Conservation (phyloP, 64 coral and sea anemone species). For the Dendronephthya gigantea region DNA sequence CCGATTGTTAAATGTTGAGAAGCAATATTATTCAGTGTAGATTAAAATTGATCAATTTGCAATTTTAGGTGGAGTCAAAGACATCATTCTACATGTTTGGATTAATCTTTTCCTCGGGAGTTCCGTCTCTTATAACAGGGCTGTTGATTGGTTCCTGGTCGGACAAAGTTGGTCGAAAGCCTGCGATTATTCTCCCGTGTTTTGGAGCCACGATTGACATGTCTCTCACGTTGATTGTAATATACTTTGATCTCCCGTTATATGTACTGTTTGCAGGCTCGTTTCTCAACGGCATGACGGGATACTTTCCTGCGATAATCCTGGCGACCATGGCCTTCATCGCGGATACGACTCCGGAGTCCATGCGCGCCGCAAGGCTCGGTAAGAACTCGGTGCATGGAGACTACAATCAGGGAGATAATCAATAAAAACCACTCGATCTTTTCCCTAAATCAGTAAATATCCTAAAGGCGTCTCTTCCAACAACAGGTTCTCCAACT, state of each 20-base stretch:
- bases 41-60: too few species aligned
- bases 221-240: conserved; percentile 46
- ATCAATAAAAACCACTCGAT: too few species aligned
- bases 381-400: conserved; percentile 24
- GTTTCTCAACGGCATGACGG: conserved; percentile 63
- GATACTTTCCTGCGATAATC: conserved; percentile 60
- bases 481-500: too few species aligned
- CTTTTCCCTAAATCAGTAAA: too few species aligned
- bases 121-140: conserved; percentile 58
- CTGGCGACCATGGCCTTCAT: conserved; percentile 72
- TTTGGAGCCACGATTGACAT: conserved; percentile 66
- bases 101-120: conserved; percentile 27
- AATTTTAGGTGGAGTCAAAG: not conserved
- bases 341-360: conserved; percentile 51
- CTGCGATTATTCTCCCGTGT: conserved; percentile 45
- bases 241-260: conserved; percentile 61
- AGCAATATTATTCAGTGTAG: too few species aligned
- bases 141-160: conserved; percentile 83
- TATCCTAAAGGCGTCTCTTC: too few species aligned
- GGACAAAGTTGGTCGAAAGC: conserved; percentile 74
- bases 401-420: too few species aligned
- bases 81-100: conserved; percentile 1
- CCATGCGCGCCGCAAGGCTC: conserved; percentile 50
- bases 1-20: too few species aligned
- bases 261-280: conserved; percentile 70